Conservation (phyloP, 2,113 vertebrate species). For the Podarcis muralis region DNA sequence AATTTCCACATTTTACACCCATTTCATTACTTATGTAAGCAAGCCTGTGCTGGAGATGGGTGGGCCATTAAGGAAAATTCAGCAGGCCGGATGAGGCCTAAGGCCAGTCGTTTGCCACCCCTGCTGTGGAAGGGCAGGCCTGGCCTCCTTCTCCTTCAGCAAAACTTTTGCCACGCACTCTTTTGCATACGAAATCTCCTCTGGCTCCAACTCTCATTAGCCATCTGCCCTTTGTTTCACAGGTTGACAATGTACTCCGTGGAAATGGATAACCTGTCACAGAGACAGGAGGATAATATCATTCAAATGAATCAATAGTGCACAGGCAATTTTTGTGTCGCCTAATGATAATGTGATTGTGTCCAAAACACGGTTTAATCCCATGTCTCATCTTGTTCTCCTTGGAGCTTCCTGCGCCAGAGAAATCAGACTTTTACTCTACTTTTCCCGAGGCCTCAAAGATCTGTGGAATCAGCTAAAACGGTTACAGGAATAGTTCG, state of each 20-base stretch:
- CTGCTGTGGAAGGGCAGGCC: not conserved
- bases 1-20: too few relatives aligned
- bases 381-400: not conserved
- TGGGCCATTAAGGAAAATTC: not conserved
- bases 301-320: slow-evolving; percentile 60
- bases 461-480: slow-evolving; percentile 30
- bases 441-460: slow-evolving; percentile 28
- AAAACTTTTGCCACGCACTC: not conserved
- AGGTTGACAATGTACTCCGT: slow-evolving; percentile 34
- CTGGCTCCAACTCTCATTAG: slow-evolving; percentile 49
- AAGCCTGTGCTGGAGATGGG: not conserved
- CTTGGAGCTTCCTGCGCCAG: slow-evolving; percentile 10
- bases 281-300: slow-evolving; percentile 46
- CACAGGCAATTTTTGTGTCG: slow-evolving; percentile 46
- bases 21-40: too few relatives aligned
- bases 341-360: slow-evolving; percentile 19
- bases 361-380: slow-evolving; percentile 52
- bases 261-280: slow-evolving; percentile 64
- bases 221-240: slow-evolving; percentile 58
- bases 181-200: slow-evolving; percentile 24
- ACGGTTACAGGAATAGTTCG: not conserved
- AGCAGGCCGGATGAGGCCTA: not conserved
- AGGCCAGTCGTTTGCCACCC: not conserved
- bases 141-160: not conserved
- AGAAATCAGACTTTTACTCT: slow-evolving; percentile 14